phyloP scores from a whole-genome alignment of 2,113 vertebrate species.

The Stigmatopora nigra region DNA sequence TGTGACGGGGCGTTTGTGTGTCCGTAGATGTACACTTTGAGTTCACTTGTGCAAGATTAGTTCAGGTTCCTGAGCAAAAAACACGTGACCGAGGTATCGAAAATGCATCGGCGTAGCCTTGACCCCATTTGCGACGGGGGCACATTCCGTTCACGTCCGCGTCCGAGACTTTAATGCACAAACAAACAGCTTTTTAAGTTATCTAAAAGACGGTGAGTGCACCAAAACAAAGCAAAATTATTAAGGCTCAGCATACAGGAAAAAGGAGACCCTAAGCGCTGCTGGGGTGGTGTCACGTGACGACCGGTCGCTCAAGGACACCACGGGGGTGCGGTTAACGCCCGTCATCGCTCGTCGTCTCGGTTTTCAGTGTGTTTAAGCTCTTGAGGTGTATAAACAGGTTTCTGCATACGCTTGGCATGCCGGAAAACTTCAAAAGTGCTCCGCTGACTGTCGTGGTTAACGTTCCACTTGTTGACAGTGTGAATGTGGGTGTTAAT shows the following conservation, averaged over 20 bases:
- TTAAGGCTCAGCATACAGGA: not conserved
- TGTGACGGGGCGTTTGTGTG: not conserved
- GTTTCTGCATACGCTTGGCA: not conserved
- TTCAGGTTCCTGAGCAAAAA: slow-evolving; percentile 23
- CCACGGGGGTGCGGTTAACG: not conserved
- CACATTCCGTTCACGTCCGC: slow-evolving; percentile 1
- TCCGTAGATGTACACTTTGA: not conserved
- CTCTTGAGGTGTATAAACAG: not conserved
- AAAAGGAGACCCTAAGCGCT: not conserved
- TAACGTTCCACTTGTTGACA: not conserved
- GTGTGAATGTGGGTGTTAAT: not conserved
- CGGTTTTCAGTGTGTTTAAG: not conserved
- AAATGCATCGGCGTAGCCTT: slow-evolving; percentile 1
- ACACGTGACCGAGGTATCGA: not conserved
- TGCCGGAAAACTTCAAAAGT: not conserved
- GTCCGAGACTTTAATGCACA: not conserved
- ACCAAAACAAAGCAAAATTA: not conserved
- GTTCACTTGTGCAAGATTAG: not conserved
- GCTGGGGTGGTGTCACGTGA: not conserved
- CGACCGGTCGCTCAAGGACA: not conserved
- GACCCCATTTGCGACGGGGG: slow-evolving; percentile 18
- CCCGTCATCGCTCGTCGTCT: not conserved
- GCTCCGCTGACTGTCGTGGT: not conserved
- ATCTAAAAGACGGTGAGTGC: not conserved
- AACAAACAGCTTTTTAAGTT: not conserved